phyloP scores from a whole-genome alignment of 2,888 invertebrate genomes.

The Leptinotarsa peninsularis region DNA sequence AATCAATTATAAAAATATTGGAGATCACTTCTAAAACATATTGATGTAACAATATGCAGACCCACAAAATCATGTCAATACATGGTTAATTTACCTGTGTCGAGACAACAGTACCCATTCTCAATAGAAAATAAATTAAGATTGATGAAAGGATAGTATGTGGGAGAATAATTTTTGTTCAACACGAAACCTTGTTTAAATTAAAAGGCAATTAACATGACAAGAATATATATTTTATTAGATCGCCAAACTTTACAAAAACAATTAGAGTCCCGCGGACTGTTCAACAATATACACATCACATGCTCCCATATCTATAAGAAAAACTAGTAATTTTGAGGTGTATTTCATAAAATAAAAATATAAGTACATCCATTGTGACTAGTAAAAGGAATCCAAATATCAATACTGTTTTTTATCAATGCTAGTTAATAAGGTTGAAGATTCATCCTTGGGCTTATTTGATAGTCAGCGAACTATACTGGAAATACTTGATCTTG shows the following conservation, averaged over 20 bases:
- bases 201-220: neutral
- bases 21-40: no score
- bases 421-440: conserved; percentile 11
- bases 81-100: no score
- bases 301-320: neutral
- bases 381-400: conserved; percentile 33
- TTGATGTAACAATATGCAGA: no score
- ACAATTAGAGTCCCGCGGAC: conserved; percentile 4
- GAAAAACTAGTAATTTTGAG: conserved; percentile 6
- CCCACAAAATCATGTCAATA: no score
- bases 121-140: no score
- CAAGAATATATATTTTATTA: conserved; percentile 22
- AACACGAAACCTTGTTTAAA: neutral
- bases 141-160: no score
- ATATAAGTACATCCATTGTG: conserved; percentile 26
- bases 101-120: no score
- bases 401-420: conserved; percentile 39
- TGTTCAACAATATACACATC: conserved; percentile 20
- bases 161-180: no score
- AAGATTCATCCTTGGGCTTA: conserved; percentile 23
- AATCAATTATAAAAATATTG: no score
- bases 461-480: conserved; percentile 62
- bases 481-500: conserved; percentile 65
- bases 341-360: conserved; percentile 7
- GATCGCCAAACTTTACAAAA: conserved; percentile 20